Evolutionary conservation across 2,888 invertebrate species (phyloP).

Genomic region (Ommatoiulus sabulosus): DNA sequence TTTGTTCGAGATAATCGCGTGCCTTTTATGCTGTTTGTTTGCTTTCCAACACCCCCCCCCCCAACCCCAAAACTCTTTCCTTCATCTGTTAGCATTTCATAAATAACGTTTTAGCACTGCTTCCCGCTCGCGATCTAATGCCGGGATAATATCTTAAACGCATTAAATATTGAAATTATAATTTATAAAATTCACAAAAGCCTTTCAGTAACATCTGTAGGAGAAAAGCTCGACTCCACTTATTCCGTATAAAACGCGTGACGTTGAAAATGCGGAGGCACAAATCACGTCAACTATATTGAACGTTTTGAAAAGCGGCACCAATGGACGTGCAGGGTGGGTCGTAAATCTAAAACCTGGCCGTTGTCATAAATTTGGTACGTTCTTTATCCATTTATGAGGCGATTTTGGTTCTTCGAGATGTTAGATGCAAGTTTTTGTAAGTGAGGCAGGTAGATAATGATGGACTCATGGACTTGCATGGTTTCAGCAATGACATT

Average conservation of each 20-base stretch:
- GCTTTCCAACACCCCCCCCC: not conserved
- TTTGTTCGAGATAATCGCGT: not conserved
- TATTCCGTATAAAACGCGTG: not conserved
- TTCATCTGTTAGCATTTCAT: not conserved
- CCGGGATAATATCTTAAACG: not conserved
- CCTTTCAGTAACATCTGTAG: not conserved
- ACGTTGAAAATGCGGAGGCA: not conserved
- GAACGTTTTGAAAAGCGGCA: not conserved
- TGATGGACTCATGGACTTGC: too few relatives aligned
- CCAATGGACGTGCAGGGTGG: not conserved
- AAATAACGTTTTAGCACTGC: not conserved
- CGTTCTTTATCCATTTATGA: too few relatives aligned
- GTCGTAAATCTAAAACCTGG: not conserved
- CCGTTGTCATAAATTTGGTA: too few relatives aligned
- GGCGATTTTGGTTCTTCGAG: too few relatives aligned
- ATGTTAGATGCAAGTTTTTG: too few relatives aligned
- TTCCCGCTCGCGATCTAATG: not conserved
- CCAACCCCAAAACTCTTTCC: too few relatives aligned
- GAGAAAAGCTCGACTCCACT: not conserved
- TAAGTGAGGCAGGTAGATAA: too few relatives aligned
- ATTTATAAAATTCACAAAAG: slow-evolving; percentile 8
- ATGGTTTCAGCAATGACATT: too few relatives aligned
- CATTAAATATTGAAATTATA: slow-evolving; percentile 31
- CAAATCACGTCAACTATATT: slow-evolving; percentile 9
- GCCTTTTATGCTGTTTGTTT: slow-evolving; percentile 39